Evolutionary conservation across 1,140 invertebrate genomes (phyloP).

Genomic region (Drosophila sproati): DNA sequence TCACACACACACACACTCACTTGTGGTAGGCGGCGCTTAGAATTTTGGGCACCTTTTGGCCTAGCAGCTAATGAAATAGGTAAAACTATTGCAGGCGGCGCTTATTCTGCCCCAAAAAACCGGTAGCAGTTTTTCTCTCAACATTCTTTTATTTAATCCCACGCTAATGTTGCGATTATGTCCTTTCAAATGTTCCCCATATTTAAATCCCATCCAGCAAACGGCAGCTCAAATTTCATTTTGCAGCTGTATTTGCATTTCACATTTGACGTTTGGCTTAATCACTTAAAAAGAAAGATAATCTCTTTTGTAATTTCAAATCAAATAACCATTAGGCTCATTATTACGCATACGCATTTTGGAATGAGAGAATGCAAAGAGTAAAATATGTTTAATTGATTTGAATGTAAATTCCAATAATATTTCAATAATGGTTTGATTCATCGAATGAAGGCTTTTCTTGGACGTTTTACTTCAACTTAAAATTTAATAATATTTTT

Average conservation of each 20-base stretch:
- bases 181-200: background rate
- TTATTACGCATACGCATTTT: constrained; percentile 27
- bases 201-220: background rate
- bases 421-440: too few species aligned
- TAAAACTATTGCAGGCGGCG: constrained; percentile 2
- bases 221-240: constrained; percentile 19
- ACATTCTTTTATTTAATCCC: constrained; percentile 4
- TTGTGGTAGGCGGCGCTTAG: constrained; percentile 64
- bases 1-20: constrained; percentile 8
- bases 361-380: background rate
- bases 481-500: too few species aligned
- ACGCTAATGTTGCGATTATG: background rate
- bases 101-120: background rate
- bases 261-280: constrained; percentile 44
- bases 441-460: too few species aligned
- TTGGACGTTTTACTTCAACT: too few species aligned
- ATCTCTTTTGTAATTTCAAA: constrained; percentile 31
- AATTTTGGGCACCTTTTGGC: constrained; percentile 26
- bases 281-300: constrained; percentile 64
- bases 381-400: too few species aligned
- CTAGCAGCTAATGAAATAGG: constrained; percentile 32
- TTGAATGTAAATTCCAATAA: too few species aligned
- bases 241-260: constrained; percentile 65
- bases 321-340: background rate
- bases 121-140: constrained; percentile 2